phyloP scores from a whole-genome alignment of 64 coral and sea anemone species.

The Montipora sp. region DNA sequence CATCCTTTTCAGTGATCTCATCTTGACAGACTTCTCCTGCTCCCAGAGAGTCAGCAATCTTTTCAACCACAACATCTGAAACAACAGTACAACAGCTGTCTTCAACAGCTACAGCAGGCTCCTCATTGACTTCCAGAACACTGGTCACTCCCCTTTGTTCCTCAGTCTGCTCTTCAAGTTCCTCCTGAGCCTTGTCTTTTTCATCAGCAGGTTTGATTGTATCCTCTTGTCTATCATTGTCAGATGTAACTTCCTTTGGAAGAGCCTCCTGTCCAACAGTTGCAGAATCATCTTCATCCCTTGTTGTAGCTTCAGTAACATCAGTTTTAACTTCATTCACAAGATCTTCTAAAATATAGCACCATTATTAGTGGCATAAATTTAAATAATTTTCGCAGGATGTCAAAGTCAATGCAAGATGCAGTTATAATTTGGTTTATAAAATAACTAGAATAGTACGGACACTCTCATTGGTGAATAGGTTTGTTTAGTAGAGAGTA shows the following conservation, averaged over 20 bases:
- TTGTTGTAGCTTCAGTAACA: not conserved
- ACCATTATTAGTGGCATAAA: conserved; percentile 1
- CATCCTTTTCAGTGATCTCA: not conserved
- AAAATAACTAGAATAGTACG: too few relatives aligned
- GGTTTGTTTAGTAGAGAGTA: too few relatives aligned
- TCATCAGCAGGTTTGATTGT: not conserved
- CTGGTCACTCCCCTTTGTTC: not conserved
- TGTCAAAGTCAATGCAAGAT: not conserved
- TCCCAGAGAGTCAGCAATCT: not conserved
- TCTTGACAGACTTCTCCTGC: not conserved
- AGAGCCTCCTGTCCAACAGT: not conserved
- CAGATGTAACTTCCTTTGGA: not conserved
- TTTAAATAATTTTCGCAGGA: not conserved
- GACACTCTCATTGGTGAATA: too few relatives aligned
- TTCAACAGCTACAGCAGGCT: not conserved
- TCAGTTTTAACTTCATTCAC: not conserved
- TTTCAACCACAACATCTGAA: not conserved
- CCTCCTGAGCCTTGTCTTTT: not conserved
- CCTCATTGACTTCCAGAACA: not conserved
- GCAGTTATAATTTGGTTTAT: too few relatives aligned
- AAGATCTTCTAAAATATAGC: conserved; percentile 22
- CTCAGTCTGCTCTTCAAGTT: not conserved
- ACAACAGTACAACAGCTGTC: not conserved
- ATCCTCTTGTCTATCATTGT: not conserved
- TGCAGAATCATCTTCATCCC: not conserved